Evolutionary conservation across 2,888 invertebrate species (phyloP).

Genomic region (Heliconius ethilla): DNA sequence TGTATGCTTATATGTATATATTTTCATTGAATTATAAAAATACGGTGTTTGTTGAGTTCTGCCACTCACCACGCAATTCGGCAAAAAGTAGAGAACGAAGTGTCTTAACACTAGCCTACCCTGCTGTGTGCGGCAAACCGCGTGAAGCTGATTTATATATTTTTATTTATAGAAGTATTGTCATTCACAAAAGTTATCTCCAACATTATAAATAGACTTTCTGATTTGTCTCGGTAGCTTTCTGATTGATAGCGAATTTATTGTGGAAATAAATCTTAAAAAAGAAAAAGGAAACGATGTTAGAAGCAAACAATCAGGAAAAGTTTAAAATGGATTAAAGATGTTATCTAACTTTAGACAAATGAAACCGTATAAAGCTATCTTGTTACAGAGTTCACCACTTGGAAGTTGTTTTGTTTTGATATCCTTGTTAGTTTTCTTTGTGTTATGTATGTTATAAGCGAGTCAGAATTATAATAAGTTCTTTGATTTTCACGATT

Average conservation of each 20-base stretch:
- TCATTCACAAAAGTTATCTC: background rate
- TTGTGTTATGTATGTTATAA: background rate
- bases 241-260: background rate
- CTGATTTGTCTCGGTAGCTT: background rate
- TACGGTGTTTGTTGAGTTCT: too few species aligned
- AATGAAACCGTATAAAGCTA: background rate
- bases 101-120: too few species aligned
- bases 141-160: too few species aligned
- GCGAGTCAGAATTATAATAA: too few species aligned
- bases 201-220: background rate
- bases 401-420: constrained; percentile 2
- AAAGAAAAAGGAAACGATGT: background rate
- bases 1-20: too few species aligned
- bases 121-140: too few species aligned
- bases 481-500: too few species aligned
- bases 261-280: background rate
- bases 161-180: too few species aligned
- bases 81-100: too few species aligned
- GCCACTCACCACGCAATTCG: too few species aligned
- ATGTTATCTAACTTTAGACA: constrained; percentile 9
- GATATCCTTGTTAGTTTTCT: background rate
- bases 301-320: background rate
- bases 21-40: too few species aligned
- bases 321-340: constrained; percentile 13
- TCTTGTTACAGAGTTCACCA: background rate